phyloP scores from a whole-genome alignment of 2,797 vertebrate species.

The Merluccius polli region DNA sequence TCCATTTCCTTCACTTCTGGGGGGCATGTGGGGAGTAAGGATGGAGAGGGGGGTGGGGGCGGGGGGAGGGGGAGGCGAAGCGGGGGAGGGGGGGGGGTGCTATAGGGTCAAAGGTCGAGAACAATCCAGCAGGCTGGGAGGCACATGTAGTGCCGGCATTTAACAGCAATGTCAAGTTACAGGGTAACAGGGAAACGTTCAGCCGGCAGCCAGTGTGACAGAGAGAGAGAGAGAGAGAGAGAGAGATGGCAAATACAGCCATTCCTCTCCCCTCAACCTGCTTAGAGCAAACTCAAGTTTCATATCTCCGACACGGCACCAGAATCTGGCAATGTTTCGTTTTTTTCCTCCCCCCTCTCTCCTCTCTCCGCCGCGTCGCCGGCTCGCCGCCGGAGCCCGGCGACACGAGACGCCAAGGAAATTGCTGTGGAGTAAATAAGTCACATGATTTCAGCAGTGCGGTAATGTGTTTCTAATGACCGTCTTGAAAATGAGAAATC shows the following conservation, averaged over 20 bases:
- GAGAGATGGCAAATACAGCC: background rate
- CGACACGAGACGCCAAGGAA: constrained; percentile 29
- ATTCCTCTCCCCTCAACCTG: background rate
- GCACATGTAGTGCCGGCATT: background rate
- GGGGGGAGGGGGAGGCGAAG: background rate
- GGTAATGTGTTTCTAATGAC: constrained; percentile 70
- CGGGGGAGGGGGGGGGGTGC: background rate
- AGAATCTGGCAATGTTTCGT: background rate
- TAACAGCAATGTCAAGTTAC: background rate
- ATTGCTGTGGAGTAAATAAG: constrained; percentile 62
- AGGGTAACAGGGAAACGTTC: background rate
- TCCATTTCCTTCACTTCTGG: background rate
- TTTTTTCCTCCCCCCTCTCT: background rate
- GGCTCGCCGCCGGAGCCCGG: background rate
- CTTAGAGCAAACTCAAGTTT: background rate
- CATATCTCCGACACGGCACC: background rate
- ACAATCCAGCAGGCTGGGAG: constrained; percentile 3
- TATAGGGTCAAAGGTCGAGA: background rate
- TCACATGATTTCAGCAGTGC: constrained; percentile 58
- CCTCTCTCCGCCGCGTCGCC: background rate
- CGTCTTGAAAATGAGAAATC: constrained; percentile 62
- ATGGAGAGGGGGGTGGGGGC: background rate
- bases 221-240: background rate
- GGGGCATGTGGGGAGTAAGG: background rate
- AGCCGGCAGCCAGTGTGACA: background rate